Evolutionary conservation across 1,140 invertebrate genomes (phyloP).

Genomic region (Lepeophtheirus salmonis): DNA sequence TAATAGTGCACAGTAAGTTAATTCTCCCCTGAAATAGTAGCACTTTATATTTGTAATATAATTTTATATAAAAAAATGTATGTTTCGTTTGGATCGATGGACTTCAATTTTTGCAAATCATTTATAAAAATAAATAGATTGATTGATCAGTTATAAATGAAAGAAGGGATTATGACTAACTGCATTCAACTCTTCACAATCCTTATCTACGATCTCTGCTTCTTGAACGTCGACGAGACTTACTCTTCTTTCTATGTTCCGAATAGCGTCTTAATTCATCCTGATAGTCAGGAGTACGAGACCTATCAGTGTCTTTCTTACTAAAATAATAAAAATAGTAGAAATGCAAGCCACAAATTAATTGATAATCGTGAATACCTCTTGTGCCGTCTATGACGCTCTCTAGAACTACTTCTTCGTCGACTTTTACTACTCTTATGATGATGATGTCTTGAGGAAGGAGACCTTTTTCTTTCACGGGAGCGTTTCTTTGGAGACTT

Average conservation of each 20-base stretch:
- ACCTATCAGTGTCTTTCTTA: background rate
- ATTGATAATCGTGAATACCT: background rate
- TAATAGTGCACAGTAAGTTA: too few species aligned
- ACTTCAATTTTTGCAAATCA: too few species aligned
- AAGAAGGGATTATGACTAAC: too few species aligned
- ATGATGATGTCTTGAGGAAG: background rate
- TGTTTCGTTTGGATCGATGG: too few species aligned
- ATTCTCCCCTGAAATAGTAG: too few species aligned
- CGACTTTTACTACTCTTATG: background rate
- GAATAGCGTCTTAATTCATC: slow-evolving; percentile 5
- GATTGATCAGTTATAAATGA: too few species aligned
- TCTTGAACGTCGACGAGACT: slow-evolving; percentile 3
- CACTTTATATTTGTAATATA: too few species aligned
- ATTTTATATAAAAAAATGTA: too few species aligned
- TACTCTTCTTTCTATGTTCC: slow-evolving; percentile 8
- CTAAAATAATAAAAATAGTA: background rate
- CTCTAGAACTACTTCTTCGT: background rate
- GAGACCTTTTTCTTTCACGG: background rate
- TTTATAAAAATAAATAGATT: too few species aligned
- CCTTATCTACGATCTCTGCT: background rate
- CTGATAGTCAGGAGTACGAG: background rate
- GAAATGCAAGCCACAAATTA: too few species aligned
- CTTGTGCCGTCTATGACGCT: background rate
- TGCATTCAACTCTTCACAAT: too few species aligned
- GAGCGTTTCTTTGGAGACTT: background rate